Evolutionary conservation across 2,113 vertebrate genomes (phyloP).

Genomic region (Sterna hirundo): DNA sequence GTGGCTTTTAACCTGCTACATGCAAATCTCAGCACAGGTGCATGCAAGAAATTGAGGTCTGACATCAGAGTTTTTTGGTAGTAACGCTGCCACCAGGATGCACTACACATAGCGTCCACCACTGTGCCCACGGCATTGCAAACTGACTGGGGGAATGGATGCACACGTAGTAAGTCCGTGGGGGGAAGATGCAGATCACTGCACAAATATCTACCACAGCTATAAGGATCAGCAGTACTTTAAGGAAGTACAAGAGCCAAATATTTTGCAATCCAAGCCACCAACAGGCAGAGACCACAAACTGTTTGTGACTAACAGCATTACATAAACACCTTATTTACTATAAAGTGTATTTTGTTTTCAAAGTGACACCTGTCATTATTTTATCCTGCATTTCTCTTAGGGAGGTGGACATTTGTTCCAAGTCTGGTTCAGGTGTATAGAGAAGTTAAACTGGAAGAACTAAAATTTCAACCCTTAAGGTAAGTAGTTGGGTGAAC

Average conservation of each 20-base stretch:
- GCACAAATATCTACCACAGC: neutral
- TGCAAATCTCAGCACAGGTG: neutral
- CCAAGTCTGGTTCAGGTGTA: neutral
- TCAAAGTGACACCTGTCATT: neutral
- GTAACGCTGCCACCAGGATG: neutral
- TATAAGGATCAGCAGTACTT: neutral
- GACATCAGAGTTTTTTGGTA: neutral
- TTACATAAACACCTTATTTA: neutral
- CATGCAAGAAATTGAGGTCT: neutral
- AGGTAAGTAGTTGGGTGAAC: neutral
- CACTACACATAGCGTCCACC: neutral
- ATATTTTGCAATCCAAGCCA: neutral
- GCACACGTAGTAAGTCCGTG: accelerated
- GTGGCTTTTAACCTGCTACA: neutral
- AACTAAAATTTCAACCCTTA: neutral
- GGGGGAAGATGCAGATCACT: neutral
- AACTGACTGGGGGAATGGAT: neutral
- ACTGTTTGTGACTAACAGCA: neutral
- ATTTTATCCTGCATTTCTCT: neutral
- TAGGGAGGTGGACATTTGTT: neutral
- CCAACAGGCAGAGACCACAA: neutral
- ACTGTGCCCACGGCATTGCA: neutral
- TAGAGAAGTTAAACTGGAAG: neutral
- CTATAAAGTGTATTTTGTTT: neutral
- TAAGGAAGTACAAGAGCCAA: neutral